Evolutionary conservation across 2,888 invertebrate species (phyloP).

Genomic region (Lamellibrachia satsuma): DNA sequence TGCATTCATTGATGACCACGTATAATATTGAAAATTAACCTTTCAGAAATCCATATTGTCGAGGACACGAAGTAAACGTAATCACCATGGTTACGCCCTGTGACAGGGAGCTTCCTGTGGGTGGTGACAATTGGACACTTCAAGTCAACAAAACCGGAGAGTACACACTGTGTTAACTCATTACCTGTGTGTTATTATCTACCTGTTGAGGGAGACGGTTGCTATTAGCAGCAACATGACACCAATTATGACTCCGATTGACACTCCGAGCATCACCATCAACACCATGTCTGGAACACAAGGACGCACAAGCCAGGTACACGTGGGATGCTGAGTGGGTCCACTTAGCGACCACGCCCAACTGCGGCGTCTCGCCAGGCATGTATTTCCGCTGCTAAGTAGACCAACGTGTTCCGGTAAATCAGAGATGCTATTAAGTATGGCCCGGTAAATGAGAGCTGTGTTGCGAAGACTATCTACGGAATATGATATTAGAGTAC

Average conservation of each 20-base stretch:
- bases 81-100: background rate
- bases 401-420: too few species aligned
- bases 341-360: background rate
- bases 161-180: background rate
- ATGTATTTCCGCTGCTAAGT: background rate
- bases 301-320: background rate
- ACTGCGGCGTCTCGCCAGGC: background rate
- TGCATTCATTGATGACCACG: background rate
- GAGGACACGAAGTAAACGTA: background rate
- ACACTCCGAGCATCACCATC: background rate
- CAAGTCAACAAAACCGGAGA: background rate
- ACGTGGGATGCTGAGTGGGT: background rate
- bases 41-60: background rate
- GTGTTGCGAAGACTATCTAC: background rate
- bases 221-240: slow-evolving; percentile 7
- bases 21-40: background rate
- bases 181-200: background rate
- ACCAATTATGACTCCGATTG: background rate
- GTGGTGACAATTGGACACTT: background rate
- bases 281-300: slow-evolving; percentile 6
- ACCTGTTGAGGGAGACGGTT: background rate
- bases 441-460: background rate
- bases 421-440: background rate
- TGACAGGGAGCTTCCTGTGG: background rate
- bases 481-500: background rate